Evolutionary conservation across 2,888 invertebrate species (phyloP), one percentile per base, ranked within the genome.

Genomic region (Danaus chrysippus): DNA sequence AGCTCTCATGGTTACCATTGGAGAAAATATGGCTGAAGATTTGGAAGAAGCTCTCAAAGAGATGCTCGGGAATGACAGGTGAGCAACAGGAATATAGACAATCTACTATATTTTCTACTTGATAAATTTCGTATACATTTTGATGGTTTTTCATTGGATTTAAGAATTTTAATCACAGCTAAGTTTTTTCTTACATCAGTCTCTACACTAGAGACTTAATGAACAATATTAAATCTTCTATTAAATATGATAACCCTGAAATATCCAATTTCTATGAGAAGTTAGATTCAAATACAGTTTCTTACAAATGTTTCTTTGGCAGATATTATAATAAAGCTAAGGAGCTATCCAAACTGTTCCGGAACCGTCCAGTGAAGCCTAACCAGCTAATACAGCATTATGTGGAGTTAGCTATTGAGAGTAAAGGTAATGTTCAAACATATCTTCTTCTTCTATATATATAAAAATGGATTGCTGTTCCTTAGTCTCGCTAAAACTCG

Each of bases 381-480:
- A 68, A 73, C 1, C 75, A 79, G 15, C 73, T 84, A 0, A 75
- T 86, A 13, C 66, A 76, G 0, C 76, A 83, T 59, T 83, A 84
- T 66, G 69, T 82, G 0, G 77, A 83, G 41, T 66, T 86, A 0
- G 84, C 84, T 10, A 83, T 86, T 1, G 79, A 83, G 58, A 81
- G 70, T 42, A 77, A 82, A 73, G 86, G 85, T 84, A 70, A 67
- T 6, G 23, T 3, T 34, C 6, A 2, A 34, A 6, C 23, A 34
- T 23, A 23, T n/a, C n/a, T n/a, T n/a, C n/a, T n/a, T n/a, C n/a
- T n/a, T n/a, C n/a, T n/a, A n/a, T n/a, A n/a, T n/a, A n/a, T n/a
- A n/a, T n/a, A n/a, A n/a, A n/a, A n/a, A n/a, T n/a, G n/a, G n/a
- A n/a, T n/a, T n/a, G n/a, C n/a, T n/a, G n/a, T n/a, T n/a, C n/a